Evolutionary conservation across 2,113 vertebrate species (phyloP).

Genomic region (Daboia siamensis): DNA sequence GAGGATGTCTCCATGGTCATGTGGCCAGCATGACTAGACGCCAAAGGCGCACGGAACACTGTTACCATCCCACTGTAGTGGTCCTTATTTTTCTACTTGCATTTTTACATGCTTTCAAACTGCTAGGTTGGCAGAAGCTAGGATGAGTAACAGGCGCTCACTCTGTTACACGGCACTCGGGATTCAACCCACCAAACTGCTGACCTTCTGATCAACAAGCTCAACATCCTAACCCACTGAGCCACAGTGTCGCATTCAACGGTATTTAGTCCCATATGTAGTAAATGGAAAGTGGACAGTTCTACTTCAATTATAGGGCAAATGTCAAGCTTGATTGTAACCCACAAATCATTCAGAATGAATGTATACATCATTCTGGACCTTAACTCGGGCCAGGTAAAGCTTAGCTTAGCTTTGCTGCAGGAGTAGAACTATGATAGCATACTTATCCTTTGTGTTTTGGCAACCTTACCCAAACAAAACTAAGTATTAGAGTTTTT

Average conservation of each 20-base stretch:
- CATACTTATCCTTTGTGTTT: not conserved
- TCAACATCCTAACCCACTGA: too few species aligned
- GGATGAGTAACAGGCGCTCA: too few species aligned
- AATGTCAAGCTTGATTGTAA: not conserved
- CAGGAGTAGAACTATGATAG: not conserved
- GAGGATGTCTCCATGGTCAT: too few species aligned
- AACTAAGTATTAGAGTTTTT: not conserved
- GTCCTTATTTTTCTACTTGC: too few species aligned
- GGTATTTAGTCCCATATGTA: not conserved
- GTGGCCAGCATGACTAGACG: too few species aligned
- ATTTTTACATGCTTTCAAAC: too few species aligned
- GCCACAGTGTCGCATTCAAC: not conserved
- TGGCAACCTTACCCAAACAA: not conserved
- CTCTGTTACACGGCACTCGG: too few species aligned
- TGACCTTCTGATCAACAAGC: too few species aligned
- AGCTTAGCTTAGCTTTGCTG: not conserved
- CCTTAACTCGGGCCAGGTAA: not conserved
- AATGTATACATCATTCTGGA: not conserved
- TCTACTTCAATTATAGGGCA: constrained; percentile 1
- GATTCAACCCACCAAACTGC: too few species aligned
- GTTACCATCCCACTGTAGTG: too few species aligned
- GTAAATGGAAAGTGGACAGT: not conserved
- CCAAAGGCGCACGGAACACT: too few species aligned
- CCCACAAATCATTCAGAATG: not conserved
- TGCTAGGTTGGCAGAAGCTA: too few species aligned